Percentiles rank a stretch among this genome's conserved stretches.
Conservation (phyloP, 2,888 invertebrate genomes). For the Calliopum simillimum region DNA sequence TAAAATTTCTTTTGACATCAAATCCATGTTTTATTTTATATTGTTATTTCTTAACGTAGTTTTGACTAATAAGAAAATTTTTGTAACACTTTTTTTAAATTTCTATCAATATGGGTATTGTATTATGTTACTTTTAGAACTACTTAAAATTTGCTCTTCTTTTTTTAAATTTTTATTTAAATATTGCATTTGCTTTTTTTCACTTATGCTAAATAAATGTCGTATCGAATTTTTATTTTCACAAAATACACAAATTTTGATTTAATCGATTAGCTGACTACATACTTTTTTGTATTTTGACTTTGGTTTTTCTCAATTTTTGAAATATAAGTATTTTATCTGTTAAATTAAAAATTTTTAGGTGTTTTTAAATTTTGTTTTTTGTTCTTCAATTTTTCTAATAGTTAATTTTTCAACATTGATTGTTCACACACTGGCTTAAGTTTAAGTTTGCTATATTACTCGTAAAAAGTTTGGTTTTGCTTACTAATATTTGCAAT, state of each 20-base stretch:
- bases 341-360: neutral
- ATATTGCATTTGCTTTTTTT: constrained; percentile 28
- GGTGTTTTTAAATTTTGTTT: neutral
- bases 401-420: constrained; percentile 17
- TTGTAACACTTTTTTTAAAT: constrained; percentile 35
- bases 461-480: constrained; percentile 12
- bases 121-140: constrained; percentile 25
- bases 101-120: constrained; percentile 14
- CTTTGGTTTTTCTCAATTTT: neutral
- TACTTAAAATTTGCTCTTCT: constrained; percentile 29
- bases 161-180: constrained; percentile 28
- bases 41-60: neutral
- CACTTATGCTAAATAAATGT: constrained; percentile 20
- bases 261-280: neutral
- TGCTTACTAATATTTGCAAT: neutral
- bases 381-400: neutral
- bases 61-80: constrained; percentile 23
- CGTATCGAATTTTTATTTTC: constrained; percentile 32
- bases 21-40: constrained; percentile 26
- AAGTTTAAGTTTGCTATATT: constrained; percentile 1
- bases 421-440: constrained; percentile 29
- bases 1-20: constrained; percentile 29
- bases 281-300: constrained; percentile 4
- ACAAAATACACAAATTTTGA: constrained; percentile 33
- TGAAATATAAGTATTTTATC: neutral